Evolutionary conservation across 2,888 invertebrate genomes (phyloP), one percentile per base, ranked within the genome.

Genomic region (Nomada goodeniana): DNA sequence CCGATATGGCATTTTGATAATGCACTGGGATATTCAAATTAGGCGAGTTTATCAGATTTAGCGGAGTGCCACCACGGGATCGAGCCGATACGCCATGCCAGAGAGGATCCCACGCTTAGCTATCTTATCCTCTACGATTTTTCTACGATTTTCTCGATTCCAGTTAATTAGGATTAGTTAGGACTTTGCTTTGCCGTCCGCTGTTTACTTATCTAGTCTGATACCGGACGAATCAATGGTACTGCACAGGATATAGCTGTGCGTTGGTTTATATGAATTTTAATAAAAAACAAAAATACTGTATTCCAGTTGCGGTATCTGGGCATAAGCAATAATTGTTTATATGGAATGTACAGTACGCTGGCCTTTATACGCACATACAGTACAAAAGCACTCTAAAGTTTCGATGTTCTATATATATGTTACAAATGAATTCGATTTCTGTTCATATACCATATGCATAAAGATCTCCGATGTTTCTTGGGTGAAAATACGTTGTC

Each of bases 1-100:
- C 84, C 89, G 91, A 93, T 93, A 93, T 92, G 92, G 90, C 91
- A 91, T 92, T 92, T 92, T 92, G 92, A 93, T 93, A 92, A 92
- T 92, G 90, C 91, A 86, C 87, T 81, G 82, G 89, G 88, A 90
- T 92, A 92, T 92, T 92, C 92, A 92, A 92, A 92, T 92, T 90
- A 91, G 89, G 86, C 84, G 85, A 91, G 91, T 91, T 92, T 91
- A 92, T 92, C 91, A 90, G 91, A 92, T 92, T 92, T 91, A 91
- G 88, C 88, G 86, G 82, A 84, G 80, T 86, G 85, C 84, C 89
- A 83, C 89, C 88, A 76, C 84, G 88, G 88, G 88, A 88, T 87
- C 82, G 79, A 23, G 4, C 63, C 77, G 82, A 85, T 87, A 76
- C 70, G 57, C 20, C 64, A 26, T 68, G 57, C 20, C 64, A 29